Base-by-base conservation (phyloP, 2,797 vertebrate genomes). In the Chloroceryle amazona region DNA sequence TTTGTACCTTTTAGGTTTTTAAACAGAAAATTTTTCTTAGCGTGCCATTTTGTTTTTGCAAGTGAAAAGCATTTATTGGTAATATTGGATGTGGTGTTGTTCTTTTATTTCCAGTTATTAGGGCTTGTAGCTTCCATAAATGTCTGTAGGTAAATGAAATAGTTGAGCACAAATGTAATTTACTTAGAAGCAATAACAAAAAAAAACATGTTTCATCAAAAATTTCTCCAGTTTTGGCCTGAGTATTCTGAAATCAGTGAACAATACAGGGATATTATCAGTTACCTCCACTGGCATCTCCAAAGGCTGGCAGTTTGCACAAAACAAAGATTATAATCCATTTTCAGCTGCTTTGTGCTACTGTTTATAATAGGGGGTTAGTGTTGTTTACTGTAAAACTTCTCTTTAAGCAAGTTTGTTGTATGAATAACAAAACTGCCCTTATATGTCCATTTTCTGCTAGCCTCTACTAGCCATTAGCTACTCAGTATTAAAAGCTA, bases 11-110 rank as follows among this genome's bases (percentile, higher is more conserved):
- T 51, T 28, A 5, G 91, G 96, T 92, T 96, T 97, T 96, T 93
- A 81, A 95, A 96, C 94, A 49, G 85, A 95, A 95, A 87, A 19
- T 95, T 97, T 98, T 98, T 98, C 95, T 96, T 97, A 86, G 90
- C 90, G 90, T 83, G 42, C 90, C 68, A 29, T 96, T 97, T 97
- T 97, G 79, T 97, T 97, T 97, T 90, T 96, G 93, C 78, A 83
- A 93, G 76, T 68, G 76, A 96, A 96, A 95, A 93, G 72, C 93
- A 86, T 37, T 97, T 97, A 89, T 52, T 92, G 93, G 71, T 96
- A 94, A 90, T 97, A 84, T 46, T 96, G 82, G 94, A 86, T 83
- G 61, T 81, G 13, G 35, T 94, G 61, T 61, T 78, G 42, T 84
- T 84, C 31, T 67, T 86, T 4, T 47, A 55, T 88, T 89, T 89